Percentiles rank a stretch among this genome's conserved stretches.
These are phyloP conservation scores for Pissodes strobi DNA, from an alignment of 1,140 invertebrate genomes.

Conservation along the genomic window DNA sequence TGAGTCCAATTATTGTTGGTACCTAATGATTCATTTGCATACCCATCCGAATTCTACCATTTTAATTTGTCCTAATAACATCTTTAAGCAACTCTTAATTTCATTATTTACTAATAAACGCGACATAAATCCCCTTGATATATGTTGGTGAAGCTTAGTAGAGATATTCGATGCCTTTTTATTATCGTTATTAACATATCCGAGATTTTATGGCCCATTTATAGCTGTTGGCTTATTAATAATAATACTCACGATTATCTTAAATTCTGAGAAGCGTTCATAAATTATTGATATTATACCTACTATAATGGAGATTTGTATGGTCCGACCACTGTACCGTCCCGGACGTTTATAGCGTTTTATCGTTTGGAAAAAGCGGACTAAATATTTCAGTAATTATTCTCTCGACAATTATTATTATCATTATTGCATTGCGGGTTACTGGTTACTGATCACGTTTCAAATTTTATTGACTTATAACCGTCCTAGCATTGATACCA, in stretches of 20 bases:
- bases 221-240: conserved; percentile 30
- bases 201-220: conserved; percentile 25
- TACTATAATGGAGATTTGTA: conserved; percentile 24
- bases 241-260: conserved; percentile 24
- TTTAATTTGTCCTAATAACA: conserved; percentile 1
- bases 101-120: conserved; percentile 17
- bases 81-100: conserved; percentile 14
- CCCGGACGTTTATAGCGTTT: conserved; percentile 9
- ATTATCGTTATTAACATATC: conserved; percentile 21
- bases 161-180: conserved; percentile 13
- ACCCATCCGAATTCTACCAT: too few species aligned
- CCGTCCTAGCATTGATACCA: too few species aligned
- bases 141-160: conserved; percentile 15
- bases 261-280: conserved; percentile 18
- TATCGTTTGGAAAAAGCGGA: neutral
- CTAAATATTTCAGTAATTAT: too few species aligned
- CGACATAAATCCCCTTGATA: conserved; percentile 16
- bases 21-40: too few species aligned
- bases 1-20: too few species aligned
- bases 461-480: too few species aligned
- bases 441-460: too few species aligned
- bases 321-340: conserved; percentile 9
- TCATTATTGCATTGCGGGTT: too few species aligned
- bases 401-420: too few species aligned
- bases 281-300: conserved; percentile 28